Conservation (phyloP, 2,797 vertebrate species). For the Pangasius macronema region DNA sequence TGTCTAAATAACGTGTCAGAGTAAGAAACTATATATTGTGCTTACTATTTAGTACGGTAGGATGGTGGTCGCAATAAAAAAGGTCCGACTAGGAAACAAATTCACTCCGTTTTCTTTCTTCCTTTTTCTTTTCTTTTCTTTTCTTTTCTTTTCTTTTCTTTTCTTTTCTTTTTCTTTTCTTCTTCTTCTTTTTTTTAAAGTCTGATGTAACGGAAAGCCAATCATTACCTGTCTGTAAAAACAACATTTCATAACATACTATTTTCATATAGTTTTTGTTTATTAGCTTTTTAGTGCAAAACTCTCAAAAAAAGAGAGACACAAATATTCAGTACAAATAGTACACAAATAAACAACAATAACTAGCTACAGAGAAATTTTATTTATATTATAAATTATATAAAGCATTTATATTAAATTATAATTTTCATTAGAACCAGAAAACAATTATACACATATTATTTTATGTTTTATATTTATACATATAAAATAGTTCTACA, state of each 20-base stretch:
- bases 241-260: not conserved
- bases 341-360: not conserved
- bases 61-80: not conserved
- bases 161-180: too few relatives aligned
- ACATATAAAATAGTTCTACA: not conserved
- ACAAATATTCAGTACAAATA: not conserved
- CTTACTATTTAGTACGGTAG: not conserved
- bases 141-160: too few relatives aligned
- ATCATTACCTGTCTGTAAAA: not conserved
- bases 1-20: not conserved
- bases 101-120: not conserved
- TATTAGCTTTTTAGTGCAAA: not conserved
- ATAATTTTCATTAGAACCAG: too few relatives aligned
- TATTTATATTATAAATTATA: too few relatives aligned
- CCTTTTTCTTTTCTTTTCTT: too few relatives aligned
- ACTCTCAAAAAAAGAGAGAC: not conserved
- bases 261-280: not conserved
- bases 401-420: too few relatives aligned
- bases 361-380: not conserved
- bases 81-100: slow-evolving; percentile 10
- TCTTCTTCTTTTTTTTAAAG: too few relatives aligned
- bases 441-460: not conserved
- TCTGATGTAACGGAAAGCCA: not conserved
- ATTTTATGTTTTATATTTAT: too few relatives aligned
- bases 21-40: not conserved